These are phyloP conservation scores for Bombus turneri DNA, from an alignment of 1,140 invertebrate genomes.

Conservation along the genomic window DNA sequence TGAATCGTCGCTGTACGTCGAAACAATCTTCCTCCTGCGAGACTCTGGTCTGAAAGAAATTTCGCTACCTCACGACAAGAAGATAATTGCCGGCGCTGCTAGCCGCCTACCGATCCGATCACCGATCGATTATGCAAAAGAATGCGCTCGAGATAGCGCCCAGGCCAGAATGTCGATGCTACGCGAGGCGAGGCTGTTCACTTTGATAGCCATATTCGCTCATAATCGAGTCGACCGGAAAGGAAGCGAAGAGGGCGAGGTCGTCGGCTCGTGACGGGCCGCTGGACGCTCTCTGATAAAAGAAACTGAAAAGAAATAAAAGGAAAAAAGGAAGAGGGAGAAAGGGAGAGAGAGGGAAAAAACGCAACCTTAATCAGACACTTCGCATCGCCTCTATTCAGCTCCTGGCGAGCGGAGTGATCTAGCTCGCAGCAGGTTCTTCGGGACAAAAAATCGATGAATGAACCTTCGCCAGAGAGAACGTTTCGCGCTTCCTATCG, in stretches of 20 bases:
- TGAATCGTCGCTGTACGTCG: not conserved
- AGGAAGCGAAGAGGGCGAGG: constrained; percentile 54
- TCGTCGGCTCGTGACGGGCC: constrained; percentile 73
- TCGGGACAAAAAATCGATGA: constrained; percentile 77
- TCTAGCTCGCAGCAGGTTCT: constrained; percentile 76
- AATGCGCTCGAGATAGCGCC: constrained; percentile 3
- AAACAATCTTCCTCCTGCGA: not conserved
- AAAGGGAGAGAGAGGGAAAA: not conserved
- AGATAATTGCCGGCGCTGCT: constrained; percentile 20
- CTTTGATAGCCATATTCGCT: constrained; percentile 66
- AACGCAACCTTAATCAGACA: constrained; percentile 75
- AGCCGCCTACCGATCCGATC: not conserved
- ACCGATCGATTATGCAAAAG: constrained; percentile 28
- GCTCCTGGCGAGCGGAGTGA: constrained; percentile 70
- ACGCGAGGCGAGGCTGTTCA: constrained; percentile 11
- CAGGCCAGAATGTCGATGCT: not conserved
- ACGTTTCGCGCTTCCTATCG: constrained; percentile 62
- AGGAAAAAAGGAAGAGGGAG: too few relatives aligned
- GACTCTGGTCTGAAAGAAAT: not conserved
- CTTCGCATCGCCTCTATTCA: constrained; percentile 76
- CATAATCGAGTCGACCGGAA: constrained; percentile 65
- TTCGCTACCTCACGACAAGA: constrained; percentile 25
- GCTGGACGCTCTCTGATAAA: constrained; percentile 66
- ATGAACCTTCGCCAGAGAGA: constrained; percentile 76
- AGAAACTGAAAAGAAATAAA: constrained; percentile 48